A percentile compares a stretch with the other conserved stretches of the same genome.
These are phyloP conservation scores for Psammodynastes pulverulentus DNA, from an alignment of 2,113 vertebrate species.

Conservation along the genomic window DNA sequence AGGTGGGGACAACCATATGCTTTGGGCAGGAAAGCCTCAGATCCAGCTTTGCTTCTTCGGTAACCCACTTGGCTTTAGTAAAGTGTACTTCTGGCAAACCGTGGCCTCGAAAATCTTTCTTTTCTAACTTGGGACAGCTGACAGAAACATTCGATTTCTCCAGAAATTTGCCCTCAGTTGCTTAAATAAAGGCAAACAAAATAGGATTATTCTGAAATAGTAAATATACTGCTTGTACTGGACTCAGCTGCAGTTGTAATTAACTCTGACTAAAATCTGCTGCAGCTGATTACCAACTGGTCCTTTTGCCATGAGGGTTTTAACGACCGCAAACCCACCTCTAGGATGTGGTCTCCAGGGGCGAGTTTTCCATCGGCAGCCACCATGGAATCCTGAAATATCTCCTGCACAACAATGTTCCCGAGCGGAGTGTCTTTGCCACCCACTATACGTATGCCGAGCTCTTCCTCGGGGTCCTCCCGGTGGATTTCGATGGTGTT, in stretches of 20 bases:
- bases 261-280: background rate
- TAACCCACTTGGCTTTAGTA: no score
- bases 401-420: constrained; percentile 88
- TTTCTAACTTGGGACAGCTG: no score
- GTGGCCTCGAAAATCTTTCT: no score
- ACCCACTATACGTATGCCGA: constrained; percentile 87
- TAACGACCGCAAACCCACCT: constrained; percentile 67
- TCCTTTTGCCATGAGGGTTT: background rate
- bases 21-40: no score
- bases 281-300: background rate
- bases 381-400: constrained; percentile 77
- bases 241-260: background rate
- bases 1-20: no score
- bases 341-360: constrained; percentile 89
- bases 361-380: constrained; percentile 82
- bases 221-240: background rate
- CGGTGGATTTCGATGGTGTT: constrained; percentile 80
- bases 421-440: constrained; percentile 90
- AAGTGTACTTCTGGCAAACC: no score
- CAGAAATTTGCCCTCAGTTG: background rate
- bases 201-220: background rate
- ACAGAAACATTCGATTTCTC: background rate
- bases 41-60: no score
- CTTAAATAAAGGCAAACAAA: background rate
- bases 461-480: constrained; percentile 79